Evolutionary conservation across 2,797 vertebrate genomes (phyloP).

Genomic region (Mormyrops attenuatus): DNA sequence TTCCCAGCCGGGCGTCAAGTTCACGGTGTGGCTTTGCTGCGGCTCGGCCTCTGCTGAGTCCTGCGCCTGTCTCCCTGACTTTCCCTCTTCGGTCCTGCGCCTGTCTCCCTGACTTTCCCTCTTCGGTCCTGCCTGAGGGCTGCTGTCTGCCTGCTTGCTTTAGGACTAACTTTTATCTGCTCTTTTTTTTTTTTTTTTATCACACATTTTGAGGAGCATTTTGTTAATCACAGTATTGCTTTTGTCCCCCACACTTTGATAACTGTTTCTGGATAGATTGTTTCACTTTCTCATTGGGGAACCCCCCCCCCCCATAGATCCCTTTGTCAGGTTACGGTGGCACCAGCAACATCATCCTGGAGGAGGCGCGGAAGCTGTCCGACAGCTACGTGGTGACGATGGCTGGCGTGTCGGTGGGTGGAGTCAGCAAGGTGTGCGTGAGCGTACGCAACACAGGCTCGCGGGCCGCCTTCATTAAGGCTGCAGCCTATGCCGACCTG

Average conservation of each 20-base stretch:
- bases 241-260: neutral
- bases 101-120: neutral
- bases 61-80: neutral
- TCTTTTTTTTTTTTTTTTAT: neutral
- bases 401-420: constrained; percentile 54
- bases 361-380: constrained; percentile 79
- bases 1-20: constrained; percentile 84
- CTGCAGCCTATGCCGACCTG: constrained; percentile 68
- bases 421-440: constrained; percentile 68
- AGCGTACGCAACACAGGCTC: constrained; percentile 81
- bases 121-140: neutral
- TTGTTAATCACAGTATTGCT: neutral
- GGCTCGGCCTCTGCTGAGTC: neutral
- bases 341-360: constrained; percentile 84
- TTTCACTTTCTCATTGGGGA: neutral
- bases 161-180: neutral
- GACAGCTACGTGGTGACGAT: constrained; percentile 75
- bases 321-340: constrained; percentile 93
- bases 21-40: constrained; percentile 71
- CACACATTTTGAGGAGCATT: neutral
- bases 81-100: neutral
- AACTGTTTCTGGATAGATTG: neutral
- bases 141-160: neutral
- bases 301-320: constrained; percentile 70
- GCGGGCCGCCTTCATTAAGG: constrained; percentile 85